These are phyloP conservation scores for Rallus limicola DNA, from an alignment of 2,113 vertebrate species.

Conservation along the genomic window DNA sequence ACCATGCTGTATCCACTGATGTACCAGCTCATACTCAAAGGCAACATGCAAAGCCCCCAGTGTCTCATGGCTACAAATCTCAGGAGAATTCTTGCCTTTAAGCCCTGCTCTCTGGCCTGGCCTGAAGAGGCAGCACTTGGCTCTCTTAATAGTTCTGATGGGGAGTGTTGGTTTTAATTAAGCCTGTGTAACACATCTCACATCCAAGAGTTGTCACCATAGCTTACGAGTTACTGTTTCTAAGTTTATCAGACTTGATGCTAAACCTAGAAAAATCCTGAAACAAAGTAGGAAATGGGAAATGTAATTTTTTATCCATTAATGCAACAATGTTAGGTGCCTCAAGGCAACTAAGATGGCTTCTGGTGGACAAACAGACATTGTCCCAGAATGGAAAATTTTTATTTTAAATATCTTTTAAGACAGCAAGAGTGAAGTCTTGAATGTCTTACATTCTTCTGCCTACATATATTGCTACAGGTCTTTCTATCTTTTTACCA, in stretches of 20 bases:
- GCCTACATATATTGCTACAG: neutral
- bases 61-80: neutral
- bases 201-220: neutral
- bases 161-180: neutral
- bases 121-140: neutral
- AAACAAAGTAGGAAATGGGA: constrained; percentile 9
- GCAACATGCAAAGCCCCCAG: neutral
- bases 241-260: constrained; percentile 7
- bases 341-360: neutral
- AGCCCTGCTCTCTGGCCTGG: neutral
- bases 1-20: neutral
- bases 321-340: neutral
- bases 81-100: neutral
- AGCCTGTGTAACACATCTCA: neutral
- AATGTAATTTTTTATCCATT: constrained; percentile 20
- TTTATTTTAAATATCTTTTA: neutral
- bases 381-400: neutral
- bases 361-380: neutral
- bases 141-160: neutral
- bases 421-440: neutral
- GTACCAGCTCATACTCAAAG: neutral
- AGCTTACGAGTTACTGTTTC: neutral
- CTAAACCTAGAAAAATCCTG: neutral
- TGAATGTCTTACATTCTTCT: neutral
- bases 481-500: neutral